Conservation (phyloP, 2,888 invertebrate genomes). For the Cryptops parisi region DNA sequence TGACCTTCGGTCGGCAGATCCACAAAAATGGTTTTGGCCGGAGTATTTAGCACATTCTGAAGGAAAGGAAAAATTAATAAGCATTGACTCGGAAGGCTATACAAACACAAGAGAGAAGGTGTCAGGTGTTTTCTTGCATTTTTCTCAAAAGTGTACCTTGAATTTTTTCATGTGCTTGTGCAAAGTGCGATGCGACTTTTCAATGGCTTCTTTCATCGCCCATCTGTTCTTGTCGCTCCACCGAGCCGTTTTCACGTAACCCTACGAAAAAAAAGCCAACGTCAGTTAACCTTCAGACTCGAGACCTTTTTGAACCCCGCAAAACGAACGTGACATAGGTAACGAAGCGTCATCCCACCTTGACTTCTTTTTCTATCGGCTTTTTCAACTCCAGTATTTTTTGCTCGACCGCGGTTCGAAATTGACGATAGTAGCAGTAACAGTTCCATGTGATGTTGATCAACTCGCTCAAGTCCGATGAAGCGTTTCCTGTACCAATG, state of each 20-base stretch:
- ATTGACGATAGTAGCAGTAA: conserved; percentile 70
- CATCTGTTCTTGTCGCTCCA: conserved; percentile 94
- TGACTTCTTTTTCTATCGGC: conserved; percentile 81
- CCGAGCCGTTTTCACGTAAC: conserved; percentile 84
- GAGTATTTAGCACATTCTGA: no score
- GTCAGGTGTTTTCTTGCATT: conserved; percentile 17
- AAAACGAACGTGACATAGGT: no score
- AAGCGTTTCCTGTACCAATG: background rate
- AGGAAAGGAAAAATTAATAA: no score
- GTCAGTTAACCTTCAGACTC: no score
- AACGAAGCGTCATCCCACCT: no score
- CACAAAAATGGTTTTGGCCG: no score
- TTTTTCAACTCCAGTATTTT: conserved; percentile 51
- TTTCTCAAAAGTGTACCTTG: conserved; percentile 38
- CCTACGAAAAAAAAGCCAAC: conserved; percentile 30
- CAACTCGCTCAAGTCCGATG: conserved; percentile 22
- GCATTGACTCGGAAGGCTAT: no score
- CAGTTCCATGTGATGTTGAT: conserved; percentile 52
- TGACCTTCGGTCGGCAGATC: no score
- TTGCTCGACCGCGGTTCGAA: conserved; percentile 45
- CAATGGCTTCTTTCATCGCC: conserved; percentile 75
- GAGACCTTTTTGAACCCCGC: no score
- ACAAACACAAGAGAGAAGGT: no score
- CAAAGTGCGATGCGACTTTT: conserved; percentile 71
- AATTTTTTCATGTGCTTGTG: conserved; percentile 77